Base-by-base conservation (phyloP, 1,140 invertebrate genomes). In the Lepidurus packardi region DNA sequence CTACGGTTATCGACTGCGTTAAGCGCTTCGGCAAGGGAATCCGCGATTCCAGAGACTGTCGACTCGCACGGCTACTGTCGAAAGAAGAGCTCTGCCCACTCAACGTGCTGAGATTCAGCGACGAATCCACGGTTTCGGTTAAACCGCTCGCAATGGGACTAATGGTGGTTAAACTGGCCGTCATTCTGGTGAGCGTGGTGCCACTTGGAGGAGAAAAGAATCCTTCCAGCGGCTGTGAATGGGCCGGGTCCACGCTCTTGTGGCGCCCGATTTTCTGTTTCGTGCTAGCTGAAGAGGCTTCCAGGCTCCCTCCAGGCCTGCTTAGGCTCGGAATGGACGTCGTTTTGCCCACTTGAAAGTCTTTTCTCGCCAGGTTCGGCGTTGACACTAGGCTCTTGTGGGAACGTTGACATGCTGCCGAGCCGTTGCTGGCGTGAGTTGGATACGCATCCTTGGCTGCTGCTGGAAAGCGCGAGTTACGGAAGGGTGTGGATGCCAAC, bases 1-100 rank as follows among this genome's bases (percentile, higher is more conserved):
- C 16, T 21, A n/a, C 53, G 53, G 53, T 21, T 21, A 21, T 65
- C 53, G 53, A 3, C 53, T 65, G 53, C 16, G n/a, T 65, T 9
- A 65, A 65, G 53, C 53, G 53, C 53, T 65, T 65, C 53, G 53
- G 53, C 21, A 65, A 65, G 53, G 53, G 53, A 65, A 65, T 65
- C 8, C 53, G 53, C 53, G 53, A 65, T 65, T 65, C 53, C 16
- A 21, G 53, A 7, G 6, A 21, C 21, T 65, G 53, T 21, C 6
- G 8, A 16, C 13, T 65, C 16, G 53, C 21, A 21, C 16, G 53
- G 21, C 53, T 65, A 21, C 7, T 65, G 8, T 65, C 53, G 53
- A 65, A 65, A 13, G 53, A 65, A 65, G 53, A 65, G 21, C 53
- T 65, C n/a, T 65, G 53, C 16, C 53, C 53, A 65, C 53, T 65